Evolutionary conservation across 2,113 vertebrate genomes (phyloP).

Genomic region (Noturus placidus): DNA sequence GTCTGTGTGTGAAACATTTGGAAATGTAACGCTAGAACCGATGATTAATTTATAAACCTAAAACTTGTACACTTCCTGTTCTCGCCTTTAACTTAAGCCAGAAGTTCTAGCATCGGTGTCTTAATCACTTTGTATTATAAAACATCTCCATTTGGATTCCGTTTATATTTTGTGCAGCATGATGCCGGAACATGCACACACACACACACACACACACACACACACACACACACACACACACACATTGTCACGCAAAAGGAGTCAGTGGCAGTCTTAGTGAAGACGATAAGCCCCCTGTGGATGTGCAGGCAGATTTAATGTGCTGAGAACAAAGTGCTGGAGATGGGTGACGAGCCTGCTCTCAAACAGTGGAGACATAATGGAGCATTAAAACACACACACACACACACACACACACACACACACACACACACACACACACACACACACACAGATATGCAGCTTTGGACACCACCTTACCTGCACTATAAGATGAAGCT

Average conservation of each 20-base stretch:
- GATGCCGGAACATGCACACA: not conserved
- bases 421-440: slow-evolving; percentile 9
- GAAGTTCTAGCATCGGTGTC: slow-evolving; percentile 20
- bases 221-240: slow-evolving; percentile 33
- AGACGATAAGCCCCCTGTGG: slow-evolving; percentile 59
- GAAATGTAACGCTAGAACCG: slow-evolving; percentile 19
- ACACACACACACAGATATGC: slow-evolving; percentile 11
- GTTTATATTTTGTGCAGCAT: slow-evolving; percentile 17
- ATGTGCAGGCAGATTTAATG: slow-evolving; percentile 58
- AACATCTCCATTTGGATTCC: not conserved
- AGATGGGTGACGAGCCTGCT: slow-evolving; percentile 39
- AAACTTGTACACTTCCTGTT: slow-evolving; percentile 22
- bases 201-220: too few relatives aligned
- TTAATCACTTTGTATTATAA: slow-evolving; percentile 30
- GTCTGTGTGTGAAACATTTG: not conserved
- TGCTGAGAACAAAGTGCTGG: slow-evolving; percentile 60
- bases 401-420: slow-evolving; percentile 20
- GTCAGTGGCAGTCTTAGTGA: slow-evolving; percentile 61
- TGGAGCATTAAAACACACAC: slow-evolving; percentile 53
- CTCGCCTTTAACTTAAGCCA: slow-evolving; percentile 5
- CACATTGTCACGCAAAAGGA: slow-evolving; percentile 15
- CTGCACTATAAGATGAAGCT: slow-evolving; percentile 6
- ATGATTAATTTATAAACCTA: slow-evolving; percentile 15
- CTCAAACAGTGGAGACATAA: slow-evolving; percentile 53
- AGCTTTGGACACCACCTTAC: slow-evolving; percentile 7